phyloP scores from a whole-genome alignment of 2,888 invertebrate species.

The Trissolcus brochymenae region DNA sequence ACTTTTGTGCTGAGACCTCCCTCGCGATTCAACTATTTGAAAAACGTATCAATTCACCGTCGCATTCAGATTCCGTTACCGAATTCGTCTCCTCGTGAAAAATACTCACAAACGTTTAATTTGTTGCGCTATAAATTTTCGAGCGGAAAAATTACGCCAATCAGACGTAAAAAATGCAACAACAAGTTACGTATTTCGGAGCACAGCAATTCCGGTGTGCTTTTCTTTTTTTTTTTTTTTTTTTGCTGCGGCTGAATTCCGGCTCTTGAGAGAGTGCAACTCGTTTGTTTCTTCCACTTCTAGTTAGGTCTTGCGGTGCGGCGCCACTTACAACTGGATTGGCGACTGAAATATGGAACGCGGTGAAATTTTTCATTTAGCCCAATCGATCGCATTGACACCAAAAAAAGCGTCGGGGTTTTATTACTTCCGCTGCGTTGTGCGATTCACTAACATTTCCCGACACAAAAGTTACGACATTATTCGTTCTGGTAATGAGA shows the following conservation, averaged over 20 bases:
- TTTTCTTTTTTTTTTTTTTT: slow-evolving; percentile 4
- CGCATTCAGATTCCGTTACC: no score
- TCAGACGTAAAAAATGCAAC: slow-evolving; percentile 13
- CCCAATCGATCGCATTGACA: slow-evolving; percentile 34
- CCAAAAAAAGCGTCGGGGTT: slow-evolving; percentile 18
- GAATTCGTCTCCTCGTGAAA: no score
- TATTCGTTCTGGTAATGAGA: slow-evolving; percentile 21
- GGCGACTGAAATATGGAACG: slow-evolving; percentile 60
- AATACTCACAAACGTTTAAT: no score
- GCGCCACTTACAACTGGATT: slow-evolving; percentile 63
- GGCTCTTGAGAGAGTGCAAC: slow-evolving; percentile 27
- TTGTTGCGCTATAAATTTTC: slow-evolving; percentile 7
- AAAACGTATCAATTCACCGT: slow-evolving; percentile 10
- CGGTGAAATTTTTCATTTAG: slow-evolving; percentile 44
- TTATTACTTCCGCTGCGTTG: slow-evolving; percentile 33
- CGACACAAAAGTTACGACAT: slow-evolving; percentile 32
- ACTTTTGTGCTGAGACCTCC: background rate
- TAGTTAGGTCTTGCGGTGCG: slow-evolving; percentile 63
- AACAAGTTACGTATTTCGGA: slow-evolving; percentile 7
- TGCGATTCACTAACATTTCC: slow-evolving; percentile 22
- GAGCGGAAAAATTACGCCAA: background rate
- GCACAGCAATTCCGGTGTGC: background rate
- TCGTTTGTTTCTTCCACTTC: slow-evolving; percentile 64
- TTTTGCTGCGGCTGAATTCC: slow-evolving; percentile 12
- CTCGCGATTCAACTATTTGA: slow-evolving; percentile 10